Percentiles rank a stretch among this genome's conserved stretches.
Conservation (phyloP, 2,888 invertebrate genomes). For the Mermis nigrescens region DNA sequence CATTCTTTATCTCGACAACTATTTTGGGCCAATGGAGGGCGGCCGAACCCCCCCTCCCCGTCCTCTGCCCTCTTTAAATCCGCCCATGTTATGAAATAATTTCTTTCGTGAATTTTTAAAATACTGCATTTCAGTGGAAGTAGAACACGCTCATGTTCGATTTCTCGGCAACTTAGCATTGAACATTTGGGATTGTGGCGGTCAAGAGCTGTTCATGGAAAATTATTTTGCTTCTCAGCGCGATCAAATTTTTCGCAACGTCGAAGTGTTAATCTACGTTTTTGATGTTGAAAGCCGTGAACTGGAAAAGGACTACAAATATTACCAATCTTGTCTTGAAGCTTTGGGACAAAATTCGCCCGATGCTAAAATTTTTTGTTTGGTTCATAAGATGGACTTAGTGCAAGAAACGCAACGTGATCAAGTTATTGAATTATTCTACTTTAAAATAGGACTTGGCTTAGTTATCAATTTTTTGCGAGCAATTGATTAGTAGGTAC, state of each 20-base stretch:
- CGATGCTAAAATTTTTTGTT: conserved; percentile 88
- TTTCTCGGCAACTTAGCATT: conserved; percentile 92
- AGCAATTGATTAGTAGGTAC: too few relatives aligned
- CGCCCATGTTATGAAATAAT: too few relatives aligned
- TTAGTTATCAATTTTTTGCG: too few relatives aligned
- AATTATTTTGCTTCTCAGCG: conserved; percentile 94
- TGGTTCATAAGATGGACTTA: conserved; percentile 97
- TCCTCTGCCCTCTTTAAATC: too few relatives aligned
- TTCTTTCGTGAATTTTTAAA: too few relatives aligned
- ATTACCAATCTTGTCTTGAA: conserved; percentile 92
- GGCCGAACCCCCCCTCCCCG: too few relatives aligned
- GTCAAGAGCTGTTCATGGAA: conserved; percentile 99
- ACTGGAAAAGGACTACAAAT: conserved; percentile 88
- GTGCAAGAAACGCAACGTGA: conserved; percentile 87
- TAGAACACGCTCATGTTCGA: conserved; percentile 94
- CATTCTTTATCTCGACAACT: too few relatives aligned
- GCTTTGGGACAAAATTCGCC: conserved; percentile 87
- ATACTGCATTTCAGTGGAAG: conserved; percentile 66
- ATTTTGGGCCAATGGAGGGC: too few relatives aligned
- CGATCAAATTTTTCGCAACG: conserved; percentile 94
- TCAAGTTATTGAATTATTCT: too few relatives aligned
- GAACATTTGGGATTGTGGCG: conserved; percentile 98
- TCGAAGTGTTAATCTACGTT: conserved; percentile 81
- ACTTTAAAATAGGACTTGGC: too few relatives aligned
- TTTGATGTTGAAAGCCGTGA: conserved; percentile 97